Conservation (phyloP, 2,888 invertebrate species). For the Nycteola revayana region DNA sequence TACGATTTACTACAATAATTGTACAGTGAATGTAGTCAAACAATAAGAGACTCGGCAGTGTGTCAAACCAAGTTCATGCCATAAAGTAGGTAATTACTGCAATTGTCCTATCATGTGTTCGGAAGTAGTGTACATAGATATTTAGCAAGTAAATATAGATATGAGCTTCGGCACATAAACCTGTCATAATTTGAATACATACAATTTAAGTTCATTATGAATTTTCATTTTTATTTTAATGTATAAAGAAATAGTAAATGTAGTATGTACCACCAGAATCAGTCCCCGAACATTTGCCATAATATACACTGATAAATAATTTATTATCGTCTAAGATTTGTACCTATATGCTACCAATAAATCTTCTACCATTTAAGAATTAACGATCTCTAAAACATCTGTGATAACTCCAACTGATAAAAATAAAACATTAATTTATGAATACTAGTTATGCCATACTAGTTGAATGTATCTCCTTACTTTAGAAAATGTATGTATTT, state of each 20-base stretch:
- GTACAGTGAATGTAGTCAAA: too few relatives aligned
- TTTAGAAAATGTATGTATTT: slow-evolving; percentile 43
- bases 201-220: too few relatives aligned
- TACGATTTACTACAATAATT: too few relatives aligned
- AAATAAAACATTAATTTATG: slow-evolving; percentile 72
- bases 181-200: too few relatives aligned
- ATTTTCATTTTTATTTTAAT: too few relatives aligned
- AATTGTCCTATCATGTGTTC: neutral
- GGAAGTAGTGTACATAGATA: neutral
- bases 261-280: too few relatives aligned
- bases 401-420: slow-evolving; percentile 78
- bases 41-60: too few relatives aligned
- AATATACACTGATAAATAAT: slow-evolving; percentile 44
- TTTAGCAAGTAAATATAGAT: neutral
- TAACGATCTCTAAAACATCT: slow-evolving; percentile 79
- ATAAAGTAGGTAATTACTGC: too few relatives aligned
- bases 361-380: slow-evolving; percentile 73
- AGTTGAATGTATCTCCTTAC: slow-evolving; percentile 53
- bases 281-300: slow-evolving; percentile 35
- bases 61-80: too few relatives aligned
- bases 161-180: slow-evolving; percentile 1
- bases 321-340: slow-evolving; percentile 40
- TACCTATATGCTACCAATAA: slow-evolving; percentile 50
- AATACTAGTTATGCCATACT: slow-evolving; percentile 58
- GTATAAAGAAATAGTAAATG: too few relatives aligned